Conservation (phyloP, 2,888 invertebrate species). For the Eretmocerus hayati region DNA sequence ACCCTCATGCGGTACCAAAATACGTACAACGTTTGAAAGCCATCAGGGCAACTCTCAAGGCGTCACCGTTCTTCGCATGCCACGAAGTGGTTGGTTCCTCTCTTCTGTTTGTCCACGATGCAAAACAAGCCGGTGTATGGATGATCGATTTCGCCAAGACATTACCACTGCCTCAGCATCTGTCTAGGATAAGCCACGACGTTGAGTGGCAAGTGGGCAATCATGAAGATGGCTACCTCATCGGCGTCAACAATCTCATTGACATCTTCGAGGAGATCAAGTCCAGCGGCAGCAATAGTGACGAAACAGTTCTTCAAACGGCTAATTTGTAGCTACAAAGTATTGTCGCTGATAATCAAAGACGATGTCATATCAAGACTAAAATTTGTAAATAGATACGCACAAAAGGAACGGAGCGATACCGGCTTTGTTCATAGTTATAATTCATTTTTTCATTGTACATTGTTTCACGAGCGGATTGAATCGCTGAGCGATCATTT, state of each 20-base stretch:
- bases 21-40: slow-evolving; percentile 79
- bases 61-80: slow-evolving; percentile 81
- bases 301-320: too few relatives aligned
- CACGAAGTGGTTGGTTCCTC: slow-evolving; percentile 96
- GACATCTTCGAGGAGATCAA: slow-evolving; percentile 68
- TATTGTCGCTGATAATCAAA: too few relatives aligned
- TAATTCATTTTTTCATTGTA: too few relatives aligned
- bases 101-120: slow-evolving; percentile 89
- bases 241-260: slow-evolving; percentile 85
- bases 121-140: slow-evolving; percentile 84
- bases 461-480: too few relatives aligned
- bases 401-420: too few relatives aligned
- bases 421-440: too few relatives aligned
- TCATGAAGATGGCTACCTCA: slow-evolving; percentile 93
- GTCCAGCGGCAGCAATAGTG: background rate
- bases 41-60: slow-evolving; percentile 74
- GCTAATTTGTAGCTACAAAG: too few relatives aligned
- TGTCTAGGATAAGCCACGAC: slow-evolving; percentile 66
- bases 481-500: too few relatives aligned
- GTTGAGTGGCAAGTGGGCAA: slow-evolving; percentile 89
- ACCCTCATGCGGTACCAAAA: slow-evolving; percentile 68
- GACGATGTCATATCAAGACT: too few relatives aligned
- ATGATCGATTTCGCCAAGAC: slow-evolving; percentile 98
- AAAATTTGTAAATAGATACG: too few relatives aligned
- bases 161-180: slow-evolving; percentile 67